A percentile compares a stretch with the other conserved stretches of the same genome.
Conservation (phyloP, 2,797 vertebrate species). For the Microcaecilia unicolor region DNA sequence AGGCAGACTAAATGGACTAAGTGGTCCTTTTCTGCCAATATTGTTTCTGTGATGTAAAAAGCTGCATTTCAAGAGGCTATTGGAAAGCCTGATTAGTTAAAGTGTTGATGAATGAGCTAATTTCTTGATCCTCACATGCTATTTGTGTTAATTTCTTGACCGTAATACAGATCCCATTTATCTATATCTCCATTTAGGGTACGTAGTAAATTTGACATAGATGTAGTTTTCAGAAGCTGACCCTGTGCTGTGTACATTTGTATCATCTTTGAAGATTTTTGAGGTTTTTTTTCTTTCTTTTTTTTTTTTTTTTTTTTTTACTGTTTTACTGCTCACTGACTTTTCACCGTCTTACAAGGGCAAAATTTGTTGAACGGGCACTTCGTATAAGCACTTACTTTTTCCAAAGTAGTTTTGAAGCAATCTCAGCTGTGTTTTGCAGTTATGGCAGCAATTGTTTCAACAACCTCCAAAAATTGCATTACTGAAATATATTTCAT, state of each 20-base stretch:
- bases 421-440: slow-evolving; percentile 65
- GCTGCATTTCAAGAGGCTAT: no score
- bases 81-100: no score
- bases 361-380: slow-evolving; percentile 60
- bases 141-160: slow-evolving; percentile 30
- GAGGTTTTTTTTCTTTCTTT: no score
- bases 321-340: slow-evolving; percentile 57
- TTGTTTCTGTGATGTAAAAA: no score
- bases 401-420: slow-evolving; percentile 68
- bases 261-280: no score
- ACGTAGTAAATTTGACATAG: no score
- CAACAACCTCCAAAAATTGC: slow-evolving; percentile 62
- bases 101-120: slow-evolving; percentile 25
- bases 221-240: no score
- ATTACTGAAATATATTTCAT: slow-evolving; percentile 76
- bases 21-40: no score
- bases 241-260: no score
- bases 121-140: slow-evolving; percentile 27
- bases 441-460: slow-evolving; percentile 59
- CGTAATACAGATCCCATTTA: slow-evolving; percentile 23
- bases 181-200: no score
- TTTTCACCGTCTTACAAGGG: slow-evolving; percentile 50
- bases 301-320: no score
- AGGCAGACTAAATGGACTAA: no score
- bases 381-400: slow-evolving; percentile 61